Base-by-base conservation (phyloP, 2,888 invertebrate species). In the Oscheius sp. region DNA sequence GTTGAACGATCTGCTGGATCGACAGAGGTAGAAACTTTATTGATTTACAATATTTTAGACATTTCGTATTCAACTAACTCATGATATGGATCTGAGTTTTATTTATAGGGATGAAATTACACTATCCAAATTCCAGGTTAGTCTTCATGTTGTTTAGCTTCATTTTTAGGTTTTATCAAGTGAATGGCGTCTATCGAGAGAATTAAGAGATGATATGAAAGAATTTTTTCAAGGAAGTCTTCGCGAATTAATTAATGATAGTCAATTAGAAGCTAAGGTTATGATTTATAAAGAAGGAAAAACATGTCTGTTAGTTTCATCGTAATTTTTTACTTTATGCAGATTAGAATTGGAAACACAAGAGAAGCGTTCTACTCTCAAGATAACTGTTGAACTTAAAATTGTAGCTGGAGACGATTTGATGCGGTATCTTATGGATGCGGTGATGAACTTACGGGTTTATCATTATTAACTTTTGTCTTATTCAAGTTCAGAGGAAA, bases 151-250 rank as follows among this genome's bases (percentile, higher is more conserved):
- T 22, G 36, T 32, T 22, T 33, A 32, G 5, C 12, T 20, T 22
- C n/a, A 5, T 14, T 32, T 54, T 54, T 33, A 54, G 54, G 36
- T 9, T n/a, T 24, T 54, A 33, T 32, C 54, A 14, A 54, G 36
- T 33, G 54, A 54, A 14, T 54, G 54, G 54, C 54, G 54, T 20
- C 32, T 54, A 3, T 54, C 41, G 28, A 44, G 41, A 28, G 44
- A 59, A 17, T 26, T 59, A 1, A 41, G 59, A n/a, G 30, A 59
- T 20, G 59, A 59, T 41, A 59, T 59, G 44, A 44, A 59, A n/a
- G 59, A 38, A 8, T 59, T 59, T 41, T 59, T 59, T 30, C 59
- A 59, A 20, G 24, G 30, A 8, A 41, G 44, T 41, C 28, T 59
- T 14, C 44, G 44, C 28, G 59, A 59, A 44, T 28, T 59, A 28